Evolutionary conservation across 2,113 vertebrate genomes (phyloP).

Genomic region (Mirounga angustirostris): DNA sequence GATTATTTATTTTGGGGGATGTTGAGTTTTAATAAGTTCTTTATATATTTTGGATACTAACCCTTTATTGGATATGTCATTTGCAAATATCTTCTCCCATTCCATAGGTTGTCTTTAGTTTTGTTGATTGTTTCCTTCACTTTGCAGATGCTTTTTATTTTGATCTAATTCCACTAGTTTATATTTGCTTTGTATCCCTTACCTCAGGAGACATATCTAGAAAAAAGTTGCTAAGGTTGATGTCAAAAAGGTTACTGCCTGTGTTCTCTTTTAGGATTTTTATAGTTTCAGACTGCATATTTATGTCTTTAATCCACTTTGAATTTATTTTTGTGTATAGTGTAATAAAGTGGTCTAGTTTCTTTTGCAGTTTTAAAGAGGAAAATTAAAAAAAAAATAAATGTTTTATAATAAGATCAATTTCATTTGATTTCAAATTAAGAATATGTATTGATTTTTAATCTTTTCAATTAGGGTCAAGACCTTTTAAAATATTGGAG

Average conservation of each 20-base stretch:
- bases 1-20: neutral
- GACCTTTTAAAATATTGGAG: neutral
- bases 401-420: neutral
- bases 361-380: neutral
- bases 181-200: neutral
- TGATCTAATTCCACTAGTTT: neutral
- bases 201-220: neutral
- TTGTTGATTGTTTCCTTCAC: neutral
- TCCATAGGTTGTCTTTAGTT: neutral
- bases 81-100: neutral
- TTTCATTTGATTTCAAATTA: neutral
- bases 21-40: neutral
- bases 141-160: neutral
- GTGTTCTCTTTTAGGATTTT: neutral
- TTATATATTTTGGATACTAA: neutral
- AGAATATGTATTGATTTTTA: neutral
- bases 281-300: neutral
- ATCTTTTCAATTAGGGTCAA: neutral
- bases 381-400: neutral
- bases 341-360: neutral
- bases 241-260: neutral
- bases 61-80: neutral
- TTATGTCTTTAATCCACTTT: neutral
- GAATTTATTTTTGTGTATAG: neutral
- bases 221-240: neutral